Evolutionary conservation across 2,797 vertebrate species (phyloP).

Genomic region (Artibeus jamaicensis): DNA sequence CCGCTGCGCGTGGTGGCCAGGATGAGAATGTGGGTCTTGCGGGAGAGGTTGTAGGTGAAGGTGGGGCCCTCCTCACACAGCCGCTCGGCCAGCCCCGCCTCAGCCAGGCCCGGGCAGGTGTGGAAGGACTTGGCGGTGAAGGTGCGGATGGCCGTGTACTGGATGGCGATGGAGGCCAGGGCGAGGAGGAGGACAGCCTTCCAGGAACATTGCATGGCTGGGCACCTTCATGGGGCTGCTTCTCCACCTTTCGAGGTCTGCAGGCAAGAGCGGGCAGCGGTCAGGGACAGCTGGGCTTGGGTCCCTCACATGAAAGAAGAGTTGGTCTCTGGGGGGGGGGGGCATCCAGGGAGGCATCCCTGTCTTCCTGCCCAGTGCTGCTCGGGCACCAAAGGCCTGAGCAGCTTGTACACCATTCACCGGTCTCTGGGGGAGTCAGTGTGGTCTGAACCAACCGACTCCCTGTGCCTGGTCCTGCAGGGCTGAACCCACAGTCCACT

Average conservation of each 20-base stretch:
- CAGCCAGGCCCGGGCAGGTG: constrained; percentile 90
- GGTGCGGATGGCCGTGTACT: constrained; percentile 96
- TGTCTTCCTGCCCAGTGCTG: not conserved
- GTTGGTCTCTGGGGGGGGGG: not conserved
- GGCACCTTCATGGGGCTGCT: constrained; percentile 90
- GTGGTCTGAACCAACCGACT: not conserved
- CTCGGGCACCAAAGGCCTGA: not conserved
- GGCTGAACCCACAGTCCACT: not conserved
- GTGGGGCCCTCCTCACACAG: constrained; percentile 92
- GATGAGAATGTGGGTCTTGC: constrained; percentile 92
- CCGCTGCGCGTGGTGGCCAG: constrained; percentile 95
- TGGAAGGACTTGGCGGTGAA: constrained; percentile 95
- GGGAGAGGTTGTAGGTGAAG: constrained; percentile 87
- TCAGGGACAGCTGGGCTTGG: not conserved
- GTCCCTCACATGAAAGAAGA: accelerated
- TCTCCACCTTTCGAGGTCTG: constrained; percentile 78
- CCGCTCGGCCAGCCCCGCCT: constrained; percentile 87
- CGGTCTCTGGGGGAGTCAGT: not conserved
- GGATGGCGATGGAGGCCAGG: constrained; percentile 95
- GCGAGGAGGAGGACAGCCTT: constrained; percentile 97
- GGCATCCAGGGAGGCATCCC: not conserved
- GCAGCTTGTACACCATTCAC: not conserved
- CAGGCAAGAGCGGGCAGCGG: not conserved
- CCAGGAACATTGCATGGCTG: constrained; percentile 99
- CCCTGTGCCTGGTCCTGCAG: not conserved